These are phyloP conservation scores for Nilaparvata lugens DNA, from an alignment of 1,140 invertebrate genomes.

Conservation along the genomic window DNA sequence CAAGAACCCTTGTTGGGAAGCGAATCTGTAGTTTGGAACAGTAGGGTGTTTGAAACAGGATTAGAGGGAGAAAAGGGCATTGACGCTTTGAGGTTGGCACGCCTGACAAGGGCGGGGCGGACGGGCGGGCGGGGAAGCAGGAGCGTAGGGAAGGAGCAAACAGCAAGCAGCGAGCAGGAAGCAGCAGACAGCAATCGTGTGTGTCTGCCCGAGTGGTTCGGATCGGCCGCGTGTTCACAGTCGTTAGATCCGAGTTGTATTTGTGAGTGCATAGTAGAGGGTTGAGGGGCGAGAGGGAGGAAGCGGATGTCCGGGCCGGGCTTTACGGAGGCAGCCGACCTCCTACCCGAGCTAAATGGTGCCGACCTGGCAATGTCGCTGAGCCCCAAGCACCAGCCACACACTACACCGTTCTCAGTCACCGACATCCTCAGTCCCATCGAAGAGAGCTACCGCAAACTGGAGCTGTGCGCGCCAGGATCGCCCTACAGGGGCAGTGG, in stretches of 20 bases:
- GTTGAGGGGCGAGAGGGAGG: not conserved
- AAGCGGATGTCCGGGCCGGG: not conserved
- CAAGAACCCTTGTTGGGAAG: no score
- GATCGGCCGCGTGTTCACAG: not conserved
- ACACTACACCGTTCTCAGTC: constrained; percentile 89
- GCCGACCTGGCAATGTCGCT: constrained; percentile 84
- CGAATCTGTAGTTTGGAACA: no score
- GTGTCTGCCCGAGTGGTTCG: not conserved
- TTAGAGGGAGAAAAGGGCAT: no score
- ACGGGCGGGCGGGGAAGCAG: no score
- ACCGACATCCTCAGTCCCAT: constrained; percentile 89
- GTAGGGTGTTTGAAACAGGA: no score
- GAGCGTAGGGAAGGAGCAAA: no score
- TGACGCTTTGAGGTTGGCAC: no score
- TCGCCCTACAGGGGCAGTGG: constrained; percentile 43
- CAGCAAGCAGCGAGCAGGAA: no score
- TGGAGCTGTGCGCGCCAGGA: constrained; percentile 57
- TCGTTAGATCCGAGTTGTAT: not conserved
- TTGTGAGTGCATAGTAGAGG: not conserved
- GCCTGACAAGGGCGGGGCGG: no score
- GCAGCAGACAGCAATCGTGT: no score
- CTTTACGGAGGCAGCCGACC: constrained; percentile 30
- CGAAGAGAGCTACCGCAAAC: constrained; percentile 81
- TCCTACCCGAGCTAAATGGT: constrained; percentile 72
- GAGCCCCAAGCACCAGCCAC: constrained; percentile 66